Evolutionary conservation across 2,888 invertebrate species (phyloP).

Genomic region (Lasioglossum malachurum): DNA sequence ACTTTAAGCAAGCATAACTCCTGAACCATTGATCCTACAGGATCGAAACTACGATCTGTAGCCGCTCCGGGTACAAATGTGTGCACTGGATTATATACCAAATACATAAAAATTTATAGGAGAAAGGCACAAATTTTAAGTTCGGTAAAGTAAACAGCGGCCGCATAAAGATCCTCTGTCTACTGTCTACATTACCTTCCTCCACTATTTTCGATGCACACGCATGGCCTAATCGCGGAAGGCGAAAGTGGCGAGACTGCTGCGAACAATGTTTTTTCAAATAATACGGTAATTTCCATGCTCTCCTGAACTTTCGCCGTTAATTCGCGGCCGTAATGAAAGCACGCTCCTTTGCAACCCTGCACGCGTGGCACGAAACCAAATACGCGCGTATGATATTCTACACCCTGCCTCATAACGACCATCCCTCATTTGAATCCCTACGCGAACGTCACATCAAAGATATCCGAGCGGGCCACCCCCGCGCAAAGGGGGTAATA

Average conservation of each 20-base stretch:
- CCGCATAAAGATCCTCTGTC: not conserved
- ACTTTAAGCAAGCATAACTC: too few species aligned
- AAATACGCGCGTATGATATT: conserved; percentile 73
- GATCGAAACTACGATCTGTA: too few species aligned
- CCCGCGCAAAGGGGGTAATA: conserved; percentile 65
- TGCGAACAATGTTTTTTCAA: conserved; percentile 16
- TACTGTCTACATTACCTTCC: not conserved
- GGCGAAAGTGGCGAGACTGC: not conserved
- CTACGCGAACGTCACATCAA: conserved; percentile 77
- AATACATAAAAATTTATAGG: too few species aligned
- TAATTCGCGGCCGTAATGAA: conserved; percentile 31
- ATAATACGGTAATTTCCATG: conserved; percentile 22
- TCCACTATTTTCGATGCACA: not conserved
- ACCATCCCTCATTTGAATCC: conserved; percentile 75
- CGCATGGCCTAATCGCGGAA: not conserved
- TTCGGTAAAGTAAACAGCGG: too few species aligned
- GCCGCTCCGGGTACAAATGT: too few species aligned
- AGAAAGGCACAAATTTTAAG: too few species aligned
- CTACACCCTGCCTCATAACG: conserved; percentile 69
- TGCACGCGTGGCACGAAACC: conserved; percentile 60
- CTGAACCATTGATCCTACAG: too few species aligned
- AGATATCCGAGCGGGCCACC: conserved; percentile 71
- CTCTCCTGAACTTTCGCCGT: conserved; percentile 19
- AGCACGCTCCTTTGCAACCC: conserved; percentile 2
- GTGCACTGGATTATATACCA: too few species aligned